phyloP scores from a whole-genome alignment of 2,113 vertebrate species.

The Chelonoidis abingdonii region DNA sequence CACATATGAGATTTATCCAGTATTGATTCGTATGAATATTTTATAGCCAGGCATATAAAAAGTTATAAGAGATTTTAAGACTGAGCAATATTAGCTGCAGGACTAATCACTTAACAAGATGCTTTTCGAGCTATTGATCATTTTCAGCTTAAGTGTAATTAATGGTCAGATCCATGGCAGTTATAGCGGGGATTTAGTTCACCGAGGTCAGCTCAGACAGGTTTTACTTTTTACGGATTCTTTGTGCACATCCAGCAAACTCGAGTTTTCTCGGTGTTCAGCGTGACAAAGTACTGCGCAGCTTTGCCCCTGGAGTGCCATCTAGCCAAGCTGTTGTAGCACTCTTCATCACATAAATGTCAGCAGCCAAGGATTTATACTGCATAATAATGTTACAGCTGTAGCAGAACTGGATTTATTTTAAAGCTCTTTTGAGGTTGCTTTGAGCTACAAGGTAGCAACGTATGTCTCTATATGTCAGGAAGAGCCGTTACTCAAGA shows the following conservation, averaged over 20 bases:
- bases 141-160: slow-evolving; percentile 51
- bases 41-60: slow-evolving; percentile 21
- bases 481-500: slow-evolving; percentile 12
- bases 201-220: background rate
- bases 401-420: slow-evolving; percentile 68
- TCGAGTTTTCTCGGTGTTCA: slow-evolving; percentile 26
- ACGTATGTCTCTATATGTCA: slow-evolving; percentile 48
- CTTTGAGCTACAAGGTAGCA: slow-evolving; percentile 58
- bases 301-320: slow-evolving; percentile 71
- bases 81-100: slow-evolving; percentile 48
- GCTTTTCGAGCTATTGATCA: slow-evolving; percentile 34
- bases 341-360: slow-evolving; percentile 66
- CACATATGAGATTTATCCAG: slow-evolving; percentile 72
- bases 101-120: slow-evolving; percentile 56
- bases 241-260: slow-evolving; percentile 14
- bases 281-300: slow-evolving; percentile 20
- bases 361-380: slow-evolving; percentile 70
- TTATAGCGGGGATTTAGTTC: background rate
- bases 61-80: slow-evolving; percentile 34
- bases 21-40: slow-evolving; percentile 73
- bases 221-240: background rate
- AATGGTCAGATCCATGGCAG: slow-evolving; percentile 3
- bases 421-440: slow-evolving; percentile 54
- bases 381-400: slow-evolving; percentile 62
- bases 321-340: slow-evolving; percentile 69